A percentile compares a stretch with the other conserved stretches of the same genome.
These are phyloP conservation scores for Plutella xylostella DNA, from an alignment of 2,888 invertebrate genomes.

Conservation along the genomic window DNA sequence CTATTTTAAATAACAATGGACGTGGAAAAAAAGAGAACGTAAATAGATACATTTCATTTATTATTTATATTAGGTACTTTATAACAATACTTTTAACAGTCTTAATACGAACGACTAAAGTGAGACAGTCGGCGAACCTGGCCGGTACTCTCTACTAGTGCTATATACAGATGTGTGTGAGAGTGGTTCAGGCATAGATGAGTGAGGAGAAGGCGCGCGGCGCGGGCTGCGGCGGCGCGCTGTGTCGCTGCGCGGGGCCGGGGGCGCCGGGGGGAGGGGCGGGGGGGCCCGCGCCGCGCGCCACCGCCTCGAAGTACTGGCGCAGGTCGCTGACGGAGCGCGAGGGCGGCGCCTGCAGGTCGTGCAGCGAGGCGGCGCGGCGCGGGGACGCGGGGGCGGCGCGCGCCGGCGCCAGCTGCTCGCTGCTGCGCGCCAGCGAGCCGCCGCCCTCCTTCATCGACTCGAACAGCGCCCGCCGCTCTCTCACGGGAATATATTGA, in stretches of 20 bases:
- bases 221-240: conserved; percentile 43
- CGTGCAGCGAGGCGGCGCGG: conserved; percentile 76
- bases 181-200: conserved; percentile 39
- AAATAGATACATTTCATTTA: conserved; percentile 35
- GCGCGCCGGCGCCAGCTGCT: conserved; percentile 51
- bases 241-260: conserved; percentile 38
- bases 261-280: too few species aligned
- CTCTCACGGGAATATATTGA: conserved; percentile 77
- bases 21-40: background rate
- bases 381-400: conserved; percentile 59
- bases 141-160: conserved; percentile 23
- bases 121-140: conserved; percentile 50
- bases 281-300: conserved; percentile 52
- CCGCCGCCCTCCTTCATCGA: conserved; percentile 74
- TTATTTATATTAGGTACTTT: conserved; percentile 61
- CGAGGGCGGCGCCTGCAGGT: conserved; percentile 66
- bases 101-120: conserved; percentile 66
- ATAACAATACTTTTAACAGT: conserved; percentile 70
- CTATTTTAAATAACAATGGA: too few species aligned
- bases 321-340: conserved; percentile 76
- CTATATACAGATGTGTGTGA: background rate
- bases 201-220: conserved; percentile 52
- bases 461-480: conserved; percentile 78
- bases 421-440: conserved; percentile 74
- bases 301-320: conserved; percentile 76